phyloP scores from a whole-genome alignment of 2,888 invertebrate species.

The Steinernema carpocapsae region DNA sequence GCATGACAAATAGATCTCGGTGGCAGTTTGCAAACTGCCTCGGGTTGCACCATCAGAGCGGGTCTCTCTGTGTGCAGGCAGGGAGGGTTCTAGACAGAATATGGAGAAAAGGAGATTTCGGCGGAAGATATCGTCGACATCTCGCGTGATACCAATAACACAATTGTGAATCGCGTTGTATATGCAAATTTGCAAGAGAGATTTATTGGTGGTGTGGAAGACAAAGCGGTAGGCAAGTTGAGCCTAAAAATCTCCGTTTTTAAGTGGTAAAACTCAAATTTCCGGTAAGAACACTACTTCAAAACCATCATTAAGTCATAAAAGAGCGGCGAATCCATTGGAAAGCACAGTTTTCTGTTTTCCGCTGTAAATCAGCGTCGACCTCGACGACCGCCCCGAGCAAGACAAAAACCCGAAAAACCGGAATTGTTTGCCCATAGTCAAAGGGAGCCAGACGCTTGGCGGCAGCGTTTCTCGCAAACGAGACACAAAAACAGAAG shows the following conservation, averaged over 20 bases:
- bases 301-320: too few species aligned
- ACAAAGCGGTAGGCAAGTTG: not conserved
- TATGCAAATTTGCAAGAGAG: constrained; percentile 18
- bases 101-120: not conserved
- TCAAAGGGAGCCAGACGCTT: too few species aligned
- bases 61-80: not conserved
- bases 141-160: not conserved
- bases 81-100: not conserved
- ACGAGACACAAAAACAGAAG: constrained; percentile 9
- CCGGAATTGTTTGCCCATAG: too few species aligned
- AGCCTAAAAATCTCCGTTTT: not conserved
- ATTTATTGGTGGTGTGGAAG: not conserved
- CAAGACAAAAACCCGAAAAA: not conserved
- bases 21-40: not conserved
- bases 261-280: not conserved
- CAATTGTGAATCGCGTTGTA: not conserved
- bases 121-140: constrained; percentile 6
- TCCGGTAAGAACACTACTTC: too few species aligned
- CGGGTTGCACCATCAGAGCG: too few species aligned
- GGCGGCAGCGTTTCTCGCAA: not conserved
- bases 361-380: too few species aligned
- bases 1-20: constrained; percentile 19
- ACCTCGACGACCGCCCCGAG: not conserved
- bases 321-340: not conserved
- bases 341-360: not conserved